Evolutionary conservation across 2,888 invertebrate genomes (phyloP).

Genomic region (Thumatha senex): DNA sequence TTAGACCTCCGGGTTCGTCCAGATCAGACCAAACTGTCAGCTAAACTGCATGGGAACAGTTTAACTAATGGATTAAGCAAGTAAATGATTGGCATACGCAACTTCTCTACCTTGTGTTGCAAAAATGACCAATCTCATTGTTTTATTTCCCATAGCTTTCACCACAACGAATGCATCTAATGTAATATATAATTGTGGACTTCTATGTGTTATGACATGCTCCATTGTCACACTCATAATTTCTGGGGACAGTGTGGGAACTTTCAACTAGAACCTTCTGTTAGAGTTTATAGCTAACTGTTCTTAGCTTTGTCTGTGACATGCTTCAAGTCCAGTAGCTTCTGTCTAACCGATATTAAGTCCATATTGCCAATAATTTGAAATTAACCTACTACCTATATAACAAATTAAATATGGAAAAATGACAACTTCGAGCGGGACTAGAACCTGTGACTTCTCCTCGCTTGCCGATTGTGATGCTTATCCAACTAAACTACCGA

Average conservation of each 20-base stretch:
- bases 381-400: no score
- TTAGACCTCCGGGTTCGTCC: no score
- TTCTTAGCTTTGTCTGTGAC: no score
- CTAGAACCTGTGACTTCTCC: no score
- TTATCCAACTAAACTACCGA: no score
- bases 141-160: conserved; percentile 59
- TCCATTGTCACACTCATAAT: conserved; percentile 40
- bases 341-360: no score
- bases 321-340: no score
- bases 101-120: conserved; percentile 42
- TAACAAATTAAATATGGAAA: no score
- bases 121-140: conserved; percentile 56
- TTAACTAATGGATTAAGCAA: conserved; percentile 29
- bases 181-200: conserved; percentile 53
- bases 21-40: background rate
- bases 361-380: no score
- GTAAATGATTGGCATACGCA: conserved; percentile 19
- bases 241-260: conserved; percentile 18
- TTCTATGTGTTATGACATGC: conserved; percentile 43
- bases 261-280: conserved; percentile 14
- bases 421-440: no score
- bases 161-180: conserved; percentile 41
- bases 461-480: no score
- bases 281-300: background rate
- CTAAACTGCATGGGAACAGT: conserved; percentile 6